A percentile compares a stretch with the other conserved stretches of the same genome.
phyloP scores from a whole-genome alignment of 1,140 invertebrate genomes.

The Manduca sexta region DNA sequence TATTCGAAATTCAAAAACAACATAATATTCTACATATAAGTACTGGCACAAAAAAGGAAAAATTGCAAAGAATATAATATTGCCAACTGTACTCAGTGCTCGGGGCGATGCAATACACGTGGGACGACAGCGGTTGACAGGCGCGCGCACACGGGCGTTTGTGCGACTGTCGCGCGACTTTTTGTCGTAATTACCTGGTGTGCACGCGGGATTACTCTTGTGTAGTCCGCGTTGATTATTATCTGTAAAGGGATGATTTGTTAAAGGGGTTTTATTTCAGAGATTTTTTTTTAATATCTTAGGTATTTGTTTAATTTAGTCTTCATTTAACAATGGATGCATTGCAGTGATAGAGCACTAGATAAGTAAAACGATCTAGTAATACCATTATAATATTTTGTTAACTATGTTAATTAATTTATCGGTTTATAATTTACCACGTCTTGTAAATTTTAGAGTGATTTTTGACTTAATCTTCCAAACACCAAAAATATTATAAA shows the following conservation, averaged over 20 bases:
- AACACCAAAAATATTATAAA: too few relatives aligned
- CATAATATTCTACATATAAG: not conserved
- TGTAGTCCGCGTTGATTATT: slow-evolving; percentile 4
- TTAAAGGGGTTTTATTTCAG: not conserved
- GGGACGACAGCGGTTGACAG: slow-evolving; percentile 32
- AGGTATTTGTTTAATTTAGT: too few relatives aligned
- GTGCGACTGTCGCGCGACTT: slow-evolving; percentile 8
- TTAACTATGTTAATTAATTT: too few relatives aligned
- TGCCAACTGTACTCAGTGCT: slow-evolving; percentile 5
- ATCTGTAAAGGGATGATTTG: not conserved
- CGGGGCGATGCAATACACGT: slow-evolving; percentile 36
- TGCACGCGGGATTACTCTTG: slow-evolving; percentile 10
- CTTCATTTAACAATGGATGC: too few relatives aligned
- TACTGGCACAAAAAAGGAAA: not conserved
- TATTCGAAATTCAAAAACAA: not conserved
- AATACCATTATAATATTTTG: too few relatives aligned
- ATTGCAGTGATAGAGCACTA: too few relatives aligned
- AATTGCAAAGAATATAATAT: not conserved
- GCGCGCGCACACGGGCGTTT: slow-evolving; percentile 5
- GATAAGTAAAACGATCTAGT: too few relatives aligned
- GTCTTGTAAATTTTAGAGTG: too few relatives aligned
- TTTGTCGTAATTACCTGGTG: not conserved
- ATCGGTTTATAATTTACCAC: too few relatives aligned
- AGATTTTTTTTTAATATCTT: too few relatives aligned
- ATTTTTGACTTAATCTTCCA: too few relatives aligned